Evolutionary conservation across 35 echinoderm and acorn worm genomes (phyloP).

Genomic region (Eucidaris tribuloides): DNA sequence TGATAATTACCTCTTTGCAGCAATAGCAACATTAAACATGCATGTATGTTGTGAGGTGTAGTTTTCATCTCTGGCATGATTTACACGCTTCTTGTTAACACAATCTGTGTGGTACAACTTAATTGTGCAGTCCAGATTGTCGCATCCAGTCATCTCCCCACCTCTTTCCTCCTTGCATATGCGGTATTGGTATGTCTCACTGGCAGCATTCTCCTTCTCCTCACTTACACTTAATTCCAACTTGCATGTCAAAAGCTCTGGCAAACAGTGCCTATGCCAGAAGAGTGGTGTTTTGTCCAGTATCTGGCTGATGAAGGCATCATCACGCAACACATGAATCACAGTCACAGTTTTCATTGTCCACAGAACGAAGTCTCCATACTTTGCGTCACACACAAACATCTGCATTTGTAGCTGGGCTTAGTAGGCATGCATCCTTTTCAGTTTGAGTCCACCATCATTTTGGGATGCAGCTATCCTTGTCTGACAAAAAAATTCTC

Average conservation of each 20-base stretch:
- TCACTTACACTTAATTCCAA: not conserved
- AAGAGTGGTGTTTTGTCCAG: not conserved
- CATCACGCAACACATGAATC: not conserved
- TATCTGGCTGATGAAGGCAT: conserved; percentile 13
- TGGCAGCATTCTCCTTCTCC: not conserved
- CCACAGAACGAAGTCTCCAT: too few species aligned
- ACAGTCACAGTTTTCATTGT: conserved; percentile 2
- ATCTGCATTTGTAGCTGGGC: too few species aligned
- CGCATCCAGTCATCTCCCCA: conserved; percentile 7
- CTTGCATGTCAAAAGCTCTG: conserved; percentile 22
- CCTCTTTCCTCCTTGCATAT: conserved; percentile 5
- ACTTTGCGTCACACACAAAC: too few species aligned
- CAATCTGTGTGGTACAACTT: conserved; percentile 20
- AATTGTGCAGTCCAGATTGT: not conserved
- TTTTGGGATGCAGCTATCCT: too few species aligned
- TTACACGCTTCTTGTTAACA: conserved; percentile 19
- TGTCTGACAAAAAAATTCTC: too few species aligned
- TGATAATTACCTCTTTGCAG: too few species aligned
- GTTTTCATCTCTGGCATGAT: too few species aligned
- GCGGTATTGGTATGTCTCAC: not conserved
- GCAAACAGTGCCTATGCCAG: conserved; percentile 19
- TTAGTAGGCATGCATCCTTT: too few species aligned
- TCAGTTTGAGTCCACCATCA: too few species aligned
- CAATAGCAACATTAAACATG: too few species aligned
- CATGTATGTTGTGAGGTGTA: too few species aligned